Evolutionary conservation across 1,140 invertebrate genomes (phyloP), one percentile per base, ranked within the genome.

Genomic region (Bombus sibiricus): DNA sequence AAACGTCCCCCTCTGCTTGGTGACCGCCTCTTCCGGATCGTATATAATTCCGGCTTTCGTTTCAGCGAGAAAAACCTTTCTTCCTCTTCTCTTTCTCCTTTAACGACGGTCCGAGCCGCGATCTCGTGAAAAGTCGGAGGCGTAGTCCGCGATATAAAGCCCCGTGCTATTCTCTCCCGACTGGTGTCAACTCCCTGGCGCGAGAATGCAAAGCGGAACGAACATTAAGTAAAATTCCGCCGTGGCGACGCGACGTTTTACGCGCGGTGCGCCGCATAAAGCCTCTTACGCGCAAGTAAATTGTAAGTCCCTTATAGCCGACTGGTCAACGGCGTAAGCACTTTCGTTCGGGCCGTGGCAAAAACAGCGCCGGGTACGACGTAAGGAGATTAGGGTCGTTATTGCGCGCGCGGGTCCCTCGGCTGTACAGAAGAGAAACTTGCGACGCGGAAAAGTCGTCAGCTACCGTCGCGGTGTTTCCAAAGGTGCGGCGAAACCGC

Each of bases 241-340:
- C 57, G 88, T 83, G 57, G 9, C 71, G 88, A 83, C 85, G 86
- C 87, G 92, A 87, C 88, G 85, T 89, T 92, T 91, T 89, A 82
- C 77, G 85, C 89, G 89, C 83, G 83, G 77, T 87, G 86, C 88
- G 86, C 85, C 86, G 77, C 86, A 82, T 86, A 92, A 93, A 93
- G 90, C 92, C 85, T 90, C 92, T 93, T 92, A 92, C 78, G 77
- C 62, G 81, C 81, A 92, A 93, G 91, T 93, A 91, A 92, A 91
- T 92, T 93, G 86, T 92, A 90, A 92, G 91, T 92, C 86, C 89
- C 89, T 89, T 91, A 85, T 87, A 88, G 72, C 72, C 85, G 89
- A 88, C 88, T 90, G 92, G 92, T 92, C 92, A 93, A 91, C 87
- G 88, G 87, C 85, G 79, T 86, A 85, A 90, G 90, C 89, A 89